phyloP scores from a whole-genome alignment of 2,888 invertebrate genomes.

The Cheilosia vulpina region DNA sequence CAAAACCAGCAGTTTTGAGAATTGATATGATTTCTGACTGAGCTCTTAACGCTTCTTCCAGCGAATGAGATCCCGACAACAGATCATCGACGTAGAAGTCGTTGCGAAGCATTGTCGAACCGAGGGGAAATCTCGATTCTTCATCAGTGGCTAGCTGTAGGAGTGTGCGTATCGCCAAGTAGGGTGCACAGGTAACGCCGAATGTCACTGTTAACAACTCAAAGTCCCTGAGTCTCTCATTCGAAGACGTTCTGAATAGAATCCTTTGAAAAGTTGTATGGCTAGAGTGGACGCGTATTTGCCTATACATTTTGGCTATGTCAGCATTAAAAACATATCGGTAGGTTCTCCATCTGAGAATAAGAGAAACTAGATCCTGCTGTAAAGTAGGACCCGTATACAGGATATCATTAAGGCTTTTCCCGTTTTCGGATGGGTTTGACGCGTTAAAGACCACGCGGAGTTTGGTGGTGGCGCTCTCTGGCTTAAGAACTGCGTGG shows the following conservation, averaged over 20 bases:
- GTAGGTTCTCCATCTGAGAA: slow-evolving; percentile 19
- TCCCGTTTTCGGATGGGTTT: slow-evolving; percentile 60
- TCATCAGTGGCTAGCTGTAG: slow-evolving; percentile 47
- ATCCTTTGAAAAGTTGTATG: slow-evolving; percentile 72
- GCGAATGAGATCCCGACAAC: slow-evolving; percentile 44
- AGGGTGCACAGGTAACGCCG: slow-evolving; percentile 42
- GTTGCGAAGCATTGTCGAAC: slow-evolving; percentile 16
- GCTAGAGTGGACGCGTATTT: slow-evolving; percentile 60
- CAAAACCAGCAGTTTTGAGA: slow-evolving; percentile 25
- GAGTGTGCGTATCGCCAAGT: slow-evolving; percentile 52
- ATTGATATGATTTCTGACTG: slow-evolving; percentile 19
- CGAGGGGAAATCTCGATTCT: slow-evolving; percentile 15
- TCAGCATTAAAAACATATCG: slow-evolving; percentile 73
- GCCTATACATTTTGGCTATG: slow-evolving; percentile 76
- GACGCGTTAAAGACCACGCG: slow-evolving; percentile 77
- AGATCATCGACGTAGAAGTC: slow-evolving; percentile 60
- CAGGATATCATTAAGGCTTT: slow-evolving; percentile 55
- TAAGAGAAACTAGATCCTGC: slow-evolving; percentile 64
- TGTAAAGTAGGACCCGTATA: slow-evolving; percentile 66
- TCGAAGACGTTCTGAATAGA: slow-evolving; percentile 45
- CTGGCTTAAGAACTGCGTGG: slow-evolving; percentile 52
- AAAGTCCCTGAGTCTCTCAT: slow-evolving; percentile 34
- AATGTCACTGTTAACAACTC: slow-evolving; percentile 51
- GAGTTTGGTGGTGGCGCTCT: slow-evolving; percentile 71
- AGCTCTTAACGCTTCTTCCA: slow-evolving; percentile 26